A percentile compares a stretch with the other conserved stretches of the same genome.
Conservation (phyloP, 1,140 invertebrate species). For the Drosophila seguyi region DNA sequence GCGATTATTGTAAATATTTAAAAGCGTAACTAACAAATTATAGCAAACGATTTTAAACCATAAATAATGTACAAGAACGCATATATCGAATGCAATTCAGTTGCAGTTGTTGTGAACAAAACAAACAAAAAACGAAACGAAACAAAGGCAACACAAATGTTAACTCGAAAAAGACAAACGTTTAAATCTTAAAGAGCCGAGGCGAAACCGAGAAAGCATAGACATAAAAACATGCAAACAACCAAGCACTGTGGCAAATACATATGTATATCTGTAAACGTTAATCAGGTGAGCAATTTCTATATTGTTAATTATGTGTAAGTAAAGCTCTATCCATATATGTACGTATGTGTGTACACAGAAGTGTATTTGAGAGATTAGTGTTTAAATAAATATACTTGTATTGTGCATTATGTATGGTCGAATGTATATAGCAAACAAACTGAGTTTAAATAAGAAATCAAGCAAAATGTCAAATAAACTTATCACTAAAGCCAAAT, state of each 20-base stretch:
- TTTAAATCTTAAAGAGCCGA: slow-evolving; percentile 54
- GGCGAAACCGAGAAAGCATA: slow-evolving; percentile 23
- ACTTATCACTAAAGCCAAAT: slow-evolving; percentile 56
- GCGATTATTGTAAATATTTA: slow-evolving; percentile 64
- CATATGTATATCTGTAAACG: slow-evolving; percentile 60
- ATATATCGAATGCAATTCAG: slow-evolving; percentile 44
- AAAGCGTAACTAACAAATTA: slow-evolving; percentile 39
- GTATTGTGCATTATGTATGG: slow-evolving; percentile 57
- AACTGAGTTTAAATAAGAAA: slow-evolving; percentile 58
- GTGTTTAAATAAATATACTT: slow-evolving; percentile 43
- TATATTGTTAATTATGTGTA: slow-evolving; percentile 82
- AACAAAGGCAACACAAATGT: slow-evolving; percentile 52
- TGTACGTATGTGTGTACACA: slow-evolving; percentile 39
- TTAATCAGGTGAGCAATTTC: slow-evolving; percentile 83
- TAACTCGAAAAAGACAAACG: slow-evolving; percentile 66
- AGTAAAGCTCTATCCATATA: slow-evolving; percentile 65
- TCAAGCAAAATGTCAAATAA: slow-evolving; percentile 69
- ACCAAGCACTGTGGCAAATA: slow-evolving; percentile 75
- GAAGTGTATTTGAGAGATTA: slow-evolving; percentile 49
- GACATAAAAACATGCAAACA: slow-evolving; percentile 46
- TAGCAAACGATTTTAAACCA: slow-evolving; percentile 46
- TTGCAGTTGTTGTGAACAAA: slow-evolving; percentile 52
- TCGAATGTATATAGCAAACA: slow-evolving; percentile 61
- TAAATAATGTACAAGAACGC: slow-evolving; percentile 39
- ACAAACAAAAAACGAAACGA: slow-evolving; percentile 6